Percentiles rank a stretch among this genome's conserved stretches.
Evolutionary conservation across 2,797 vertebrate species (phyloP).

Genomic region (Natrix natrix): DNA sequence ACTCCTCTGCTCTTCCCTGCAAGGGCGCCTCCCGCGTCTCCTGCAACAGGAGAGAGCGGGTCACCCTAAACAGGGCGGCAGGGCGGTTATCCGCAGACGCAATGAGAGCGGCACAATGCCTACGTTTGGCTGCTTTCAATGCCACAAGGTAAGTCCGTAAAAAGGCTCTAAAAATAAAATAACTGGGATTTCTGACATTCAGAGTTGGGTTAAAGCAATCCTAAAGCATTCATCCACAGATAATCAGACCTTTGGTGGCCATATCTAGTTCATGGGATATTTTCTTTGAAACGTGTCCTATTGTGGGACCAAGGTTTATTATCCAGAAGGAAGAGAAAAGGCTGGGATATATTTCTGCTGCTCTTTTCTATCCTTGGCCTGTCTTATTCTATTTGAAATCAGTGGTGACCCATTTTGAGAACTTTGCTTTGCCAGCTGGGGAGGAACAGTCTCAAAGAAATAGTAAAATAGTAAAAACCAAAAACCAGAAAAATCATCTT

Average conservation of each 20-base stretch:
- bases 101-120: too few species aligned
- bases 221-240: background rate
- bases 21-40: too few species aligned
- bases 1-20: too few species aligned
- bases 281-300: background rate
- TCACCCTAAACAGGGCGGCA: too few species aligned
- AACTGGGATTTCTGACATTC: background rate
- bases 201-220: background rate
- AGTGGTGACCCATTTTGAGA: background rate
- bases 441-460: background rate
- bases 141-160: too few species aligned
- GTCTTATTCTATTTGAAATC: background rate
- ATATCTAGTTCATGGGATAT: too few species aligned
- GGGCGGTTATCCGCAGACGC: too few species aligned
- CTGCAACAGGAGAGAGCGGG: too few species aligned
- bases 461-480: background rate
- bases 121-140: too few species aligned
- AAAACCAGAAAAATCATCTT: background rate
- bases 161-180: background rate
- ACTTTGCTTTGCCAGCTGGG: background rate
- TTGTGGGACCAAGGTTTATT: background rate
- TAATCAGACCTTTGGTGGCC: background rate
- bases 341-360: background rate
- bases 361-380: background rate
- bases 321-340: background rate